Base-by-base conservation (phyloP, 2,113 vertebrate species). In the Mormyrus iriodes region DNA sequence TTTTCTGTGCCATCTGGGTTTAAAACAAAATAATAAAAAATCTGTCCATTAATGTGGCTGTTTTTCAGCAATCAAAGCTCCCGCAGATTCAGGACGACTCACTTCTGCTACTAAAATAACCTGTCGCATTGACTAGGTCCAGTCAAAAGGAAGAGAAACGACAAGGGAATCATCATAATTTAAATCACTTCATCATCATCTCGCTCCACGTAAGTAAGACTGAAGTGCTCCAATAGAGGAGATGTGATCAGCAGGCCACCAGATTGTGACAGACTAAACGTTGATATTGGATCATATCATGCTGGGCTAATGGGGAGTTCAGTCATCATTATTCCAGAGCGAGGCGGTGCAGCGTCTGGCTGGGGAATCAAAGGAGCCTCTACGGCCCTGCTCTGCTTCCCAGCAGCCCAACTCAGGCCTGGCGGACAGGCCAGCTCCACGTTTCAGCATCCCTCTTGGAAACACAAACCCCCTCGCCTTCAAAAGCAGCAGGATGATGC, bases 271-370 rank as follows among this genome's bases (percentile, higher is more conserved):
- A 55, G 52, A 87, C 27, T 84, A 84, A 84, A 42, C 19, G 82
- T 24, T 84, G 82, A 24, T 84, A 84, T 42, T n/a, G 44, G 21
- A 84, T 46, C 42, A 44, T 42, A 84, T 46, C 82, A 84, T n/a
- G 39, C 44, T 79, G 73, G 73, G 82, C 21, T 84, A 84, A 84
- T 24, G 21, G 39, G 82, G 8, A 84, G 82, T 44, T 84, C 82
- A 84, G 82, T 84, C 82, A 84, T 84, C 44, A 84, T 84, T 84
- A 84, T 10, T 84, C 44, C 82, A 84, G 15, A n/a, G 44, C 9
- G 12, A 84, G 82, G 44, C 24, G 2, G 82, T 46, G 10, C 73
- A 19, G 73, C 24, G 42, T 46, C 44, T 24, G 13, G 15, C 19
- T 24, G 42, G 42, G 79, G 44, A 84, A 84, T 48, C 82, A 10